Percentiles rank a stretch among this genome's conserved stretches.
Conservation (phyloP, 2,797 vertebrate species). For the Sebastiscus tertius region DNA sequence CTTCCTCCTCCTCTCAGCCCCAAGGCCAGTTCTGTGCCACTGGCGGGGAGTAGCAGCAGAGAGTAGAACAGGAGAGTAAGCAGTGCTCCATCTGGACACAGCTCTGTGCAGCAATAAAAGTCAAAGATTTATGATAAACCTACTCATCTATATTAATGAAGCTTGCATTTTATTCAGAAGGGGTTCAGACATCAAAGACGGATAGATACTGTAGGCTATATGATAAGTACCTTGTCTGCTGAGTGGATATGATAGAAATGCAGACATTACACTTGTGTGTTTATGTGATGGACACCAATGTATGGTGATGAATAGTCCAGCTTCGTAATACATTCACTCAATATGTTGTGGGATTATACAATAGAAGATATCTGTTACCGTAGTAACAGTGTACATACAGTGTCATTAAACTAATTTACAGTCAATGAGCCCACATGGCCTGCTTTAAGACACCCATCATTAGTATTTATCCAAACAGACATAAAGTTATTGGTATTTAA, state of each 20-base stretch:
- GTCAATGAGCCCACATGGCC: slow-evolving; percentile 6
- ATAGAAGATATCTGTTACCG: neutral
- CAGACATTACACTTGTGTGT: slow-evolving; percentile 19
- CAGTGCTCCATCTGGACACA: slow-evolving; percentile 63
- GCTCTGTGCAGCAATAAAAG: slow-evolving; percentile 63
- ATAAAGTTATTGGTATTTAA: slow-evolving; percentile 54
- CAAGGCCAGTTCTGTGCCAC: slow-evolving; percentile 50
- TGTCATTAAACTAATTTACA: neutral
- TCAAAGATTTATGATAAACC: slow-evolving; percentile 68
- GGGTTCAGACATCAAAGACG: slow-evolving; percentile 37
- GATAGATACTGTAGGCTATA: slow-evolving; percentile 2
- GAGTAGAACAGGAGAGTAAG: slow-evolving; percentile 57
- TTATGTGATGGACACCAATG: slow-evolving; percentile 11
- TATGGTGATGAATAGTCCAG: neutral
- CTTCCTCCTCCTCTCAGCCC: slow-evolving; percentile 24
- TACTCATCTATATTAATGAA: slow-evolving; percentile 74
- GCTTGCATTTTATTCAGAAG: slow-evolving; percentile 43
- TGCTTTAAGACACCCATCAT: slow-evolving; percentile 13
- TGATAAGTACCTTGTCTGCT: slow-evolving; percentile 16
- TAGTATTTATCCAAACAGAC: slow-evolving; percentile 43
- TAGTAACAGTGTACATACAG: neutral
- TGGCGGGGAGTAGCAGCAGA: slow-evolving; percentile 40
- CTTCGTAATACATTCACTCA: slow-evolving; percentile 1
- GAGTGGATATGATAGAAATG: slow-evolving; percentile 4
- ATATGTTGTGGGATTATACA: neutral